Base-by-base conservation (phyloP, 2,113 vertebrate genomes). In the Anarrhichthys ocellatus region DNA sequence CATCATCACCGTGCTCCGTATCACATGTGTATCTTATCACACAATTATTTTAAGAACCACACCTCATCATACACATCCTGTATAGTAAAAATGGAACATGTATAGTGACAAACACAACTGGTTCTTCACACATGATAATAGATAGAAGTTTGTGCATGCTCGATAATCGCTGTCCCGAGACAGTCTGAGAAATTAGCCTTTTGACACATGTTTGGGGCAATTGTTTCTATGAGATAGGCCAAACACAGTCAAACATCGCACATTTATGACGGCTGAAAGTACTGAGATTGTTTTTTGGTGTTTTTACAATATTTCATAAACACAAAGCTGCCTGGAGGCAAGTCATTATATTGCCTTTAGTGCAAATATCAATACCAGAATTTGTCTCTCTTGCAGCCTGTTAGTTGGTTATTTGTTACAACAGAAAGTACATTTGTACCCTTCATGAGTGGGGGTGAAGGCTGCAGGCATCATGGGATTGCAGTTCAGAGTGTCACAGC, bases 401-500 rank as follows among this genome's bases (percentile, higher is more conserved):
- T 14, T 52, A 34, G 36, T 44, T 54, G 56, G 34, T 36, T 38
- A 70, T 77, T 58, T 24, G 29, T 63, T 59, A 42, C 27, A 0
- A 62, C 24, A 46, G 46, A 80, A 22, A 64, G 20, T 17, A 58
- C 29, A 69, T 59, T 54, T 52, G 11, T n/a, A 44, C 27, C 48
- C 24, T 62, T 62, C 29, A 44, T n/a, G n/a, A 48, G 46, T 10
- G 6, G 65, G 20, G 34, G n/a, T 18, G 13, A 81, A 64, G 52
- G 68, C 80, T 73, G 64, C 58, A 78, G 78, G 76, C 27, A 63
- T 70, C n/a, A 27, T 18, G n/a, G 6, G 24, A 62, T 76, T 67
- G 69, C 73, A 79, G 70, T 27, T 87, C 76, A 69, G 32, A 68
- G 64, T 69, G 80, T 76, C 68, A 42, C 52, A 70, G 72, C 63